Evolutionary conservation across 2,888 invertebrate genomes (phyloP).

Genomic region (Standfussiana lucernea): DNA sequence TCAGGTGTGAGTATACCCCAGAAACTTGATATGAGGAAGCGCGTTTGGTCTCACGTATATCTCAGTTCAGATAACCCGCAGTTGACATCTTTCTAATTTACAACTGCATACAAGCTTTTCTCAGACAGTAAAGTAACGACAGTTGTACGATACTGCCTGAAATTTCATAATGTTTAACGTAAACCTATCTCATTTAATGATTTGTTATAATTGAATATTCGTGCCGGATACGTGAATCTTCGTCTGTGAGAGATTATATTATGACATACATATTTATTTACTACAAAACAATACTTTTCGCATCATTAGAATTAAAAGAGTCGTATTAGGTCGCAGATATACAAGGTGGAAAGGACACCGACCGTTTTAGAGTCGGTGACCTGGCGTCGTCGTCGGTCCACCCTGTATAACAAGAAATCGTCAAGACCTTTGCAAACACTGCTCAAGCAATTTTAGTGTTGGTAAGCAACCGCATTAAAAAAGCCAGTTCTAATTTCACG

Average conservation of each 20-base stretch:
- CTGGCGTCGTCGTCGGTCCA: too few species aligned
- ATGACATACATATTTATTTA: not conserved
- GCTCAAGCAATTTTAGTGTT: constrained; percentile 25
- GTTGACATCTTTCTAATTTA: constrained; percentile 70
- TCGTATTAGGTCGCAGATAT: not conserved
- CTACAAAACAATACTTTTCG: not conserved
- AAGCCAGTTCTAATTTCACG: constrained; percentile 71
- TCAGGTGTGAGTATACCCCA: constrained; percentile 42
- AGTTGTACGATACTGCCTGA: constrained; percentile 56
- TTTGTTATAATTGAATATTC: not conserved
- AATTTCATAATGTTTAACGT: constrained; percentile 25
- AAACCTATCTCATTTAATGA: constrained; percentile 24
- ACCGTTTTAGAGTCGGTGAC: too few species aligned
- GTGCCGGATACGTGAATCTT: not conserved
- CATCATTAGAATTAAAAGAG: not conserved
- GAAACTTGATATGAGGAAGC: constrained; percentile 65
- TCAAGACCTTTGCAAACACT: not conserved
- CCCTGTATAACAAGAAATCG: too few species aligned
- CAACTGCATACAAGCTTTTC: constrained; percentile 56
- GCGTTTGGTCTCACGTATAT: constrained; percentile 72
- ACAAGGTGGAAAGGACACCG: too few species aligned
- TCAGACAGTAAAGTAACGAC: constrained; percentile 62
- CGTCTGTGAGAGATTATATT: not conserved
- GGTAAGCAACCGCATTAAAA: constrained; percentile 50
- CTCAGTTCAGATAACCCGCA: constrained; percentile 72